Conservation (phyloP, 1,140 invertebrate species). For the Cyclina sinensis region DNA sequence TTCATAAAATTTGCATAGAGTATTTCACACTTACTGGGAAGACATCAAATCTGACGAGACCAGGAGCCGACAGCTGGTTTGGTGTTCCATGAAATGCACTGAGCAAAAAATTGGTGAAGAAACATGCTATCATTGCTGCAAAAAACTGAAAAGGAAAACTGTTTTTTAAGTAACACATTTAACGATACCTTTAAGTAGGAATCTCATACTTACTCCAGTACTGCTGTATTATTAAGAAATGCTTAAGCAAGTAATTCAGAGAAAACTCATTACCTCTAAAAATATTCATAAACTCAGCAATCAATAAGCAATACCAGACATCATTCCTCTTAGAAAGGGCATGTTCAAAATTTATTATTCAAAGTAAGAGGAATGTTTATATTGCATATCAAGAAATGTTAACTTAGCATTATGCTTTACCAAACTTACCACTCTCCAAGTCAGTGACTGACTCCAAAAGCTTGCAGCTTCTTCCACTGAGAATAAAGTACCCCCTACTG, state of each 20-base stretch:
- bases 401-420: too few species aligned
- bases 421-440: constrained; percentile 95
- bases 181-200: too few species aligned
- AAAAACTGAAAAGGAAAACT: constrained; percentile 91
- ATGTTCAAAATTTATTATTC: too few species aligned
- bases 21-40: constrained; percentile 88
- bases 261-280: background rate
- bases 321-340: too few species aligned
- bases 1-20: too few species aligned
- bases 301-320: too few species aligned
- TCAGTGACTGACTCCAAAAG: constrained; percentile 99
- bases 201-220: too few species aligned
- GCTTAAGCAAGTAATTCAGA: background rate
- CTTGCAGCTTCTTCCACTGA: constrained; percentile 99
- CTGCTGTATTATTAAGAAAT: too few species aligned
- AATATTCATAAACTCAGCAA: too few species aligned
- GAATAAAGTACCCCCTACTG: constrained; percentile 98
- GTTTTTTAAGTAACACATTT: too few species aligned
- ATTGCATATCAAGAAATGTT: too few species aligned
- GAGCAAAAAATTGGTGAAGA: constrained; percentile 96
- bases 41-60: constrained; percentile 98
- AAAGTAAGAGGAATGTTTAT: too few species aligned
- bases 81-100: constrained; percentile 96
- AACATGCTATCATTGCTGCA: constrained; percentile 97
- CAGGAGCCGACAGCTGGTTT: constrained; percentile 91